Evolutionary conservation across 2,888 invertebrate genomes (phyloP).

Genomic region (Andrena camellia): DNA sequence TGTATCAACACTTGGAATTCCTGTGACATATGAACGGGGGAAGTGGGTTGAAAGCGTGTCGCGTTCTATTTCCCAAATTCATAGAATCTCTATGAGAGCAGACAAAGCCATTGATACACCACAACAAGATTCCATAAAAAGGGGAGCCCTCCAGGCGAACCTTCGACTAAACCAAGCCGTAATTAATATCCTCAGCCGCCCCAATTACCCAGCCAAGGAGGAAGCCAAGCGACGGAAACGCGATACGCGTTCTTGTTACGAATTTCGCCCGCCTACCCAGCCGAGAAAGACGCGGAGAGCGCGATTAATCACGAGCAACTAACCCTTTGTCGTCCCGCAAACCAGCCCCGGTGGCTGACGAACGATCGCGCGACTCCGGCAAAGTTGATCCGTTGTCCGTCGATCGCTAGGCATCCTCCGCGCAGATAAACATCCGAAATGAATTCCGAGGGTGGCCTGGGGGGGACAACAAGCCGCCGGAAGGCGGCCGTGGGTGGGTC

Average conservation of each 20-base stretch:
- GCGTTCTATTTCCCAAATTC: too few relatives aligned
- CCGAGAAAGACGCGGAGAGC: slow-evolving; percentile 18
- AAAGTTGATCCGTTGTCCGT: slow-evolving; percentile 52
- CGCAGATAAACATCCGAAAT: slow-evolving; percentile 68
- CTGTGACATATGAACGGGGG: not conserved
- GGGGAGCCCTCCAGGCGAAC: too few relatives aligned
- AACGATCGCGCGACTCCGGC: not conserved
- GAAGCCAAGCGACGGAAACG: not conserved
- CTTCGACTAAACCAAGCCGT: not conserved
- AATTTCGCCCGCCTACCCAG: not conserved
- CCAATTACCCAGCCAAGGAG: slow-evolving; percentile 7
- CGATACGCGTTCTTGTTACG: slow-evolving; percentile 7
- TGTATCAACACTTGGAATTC: not conserved
- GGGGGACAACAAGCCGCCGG: slow-evolving; percentile 9
- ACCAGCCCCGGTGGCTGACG: not conserved
- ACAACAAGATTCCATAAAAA: not conserved
- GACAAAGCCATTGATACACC: too few relatives aligned
- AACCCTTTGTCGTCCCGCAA: slow-evolving; percentile 38
- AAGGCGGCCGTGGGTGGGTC: not conserved
- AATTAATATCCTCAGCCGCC: slow-evolving; percentile 16
- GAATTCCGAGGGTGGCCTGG: slow-evolving; percentile 58
- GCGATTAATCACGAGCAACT: slow-evolving; percentile 37
- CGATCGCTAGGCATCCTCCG: slow-evolving; percentile 38
- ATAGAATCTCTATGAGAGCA: too few relatives aligned
- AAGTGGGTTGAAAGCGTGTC: not conserved